Base-by-base conservation (phyloP, 2,888 invertebrate species). In the Phytoseiulus persimilis region DNA sequence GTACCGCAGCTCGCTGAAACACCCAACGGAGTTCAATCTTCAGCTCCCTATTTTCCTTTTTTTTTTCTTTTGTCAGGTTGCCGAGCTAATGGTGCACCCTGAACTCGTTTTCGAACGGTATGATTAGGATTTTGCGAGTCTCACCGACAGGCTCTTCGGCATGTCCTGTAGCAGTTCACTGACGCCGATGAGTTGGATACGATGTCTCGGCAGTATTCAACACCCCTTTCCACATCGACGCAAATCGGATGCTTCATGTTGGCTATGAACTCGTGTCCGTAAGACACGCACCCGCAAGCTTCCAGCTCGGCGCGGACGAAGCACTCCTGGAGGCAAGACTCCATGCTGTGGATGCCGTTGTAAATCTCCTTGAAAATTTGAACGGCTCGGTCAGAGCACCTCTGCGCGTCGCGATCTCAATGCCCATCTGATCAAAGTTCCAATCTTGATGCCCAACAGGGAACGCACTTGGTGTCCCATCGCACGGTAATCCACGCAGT, bases 121-220 rank as follows among this genome's bases (percentile, higher is more conserved):
- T n/a, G n/a, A n/a, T n/a, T n/a, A n/a, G n/a, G 14, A 23, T 65
- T 18, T 18, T 23, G 18, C 14, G 18, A 5, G 5, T 31, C 87
- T 87, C 1, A 87, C 87, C 32, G 87, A 23, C 87, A 87, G 6
- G 87, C 32, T 87, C n/a, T 45, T 9, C 87, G 87, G 39, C 87
- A 87, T 14, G 28, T 32, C 6, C 31, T 31, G n/a, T 31, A 87
- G 33, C 87, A 87, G 33, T 31, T n/a, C n/a, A n/a, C 33, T 11
- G 32, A 87, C 0, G 32, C 33, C 28, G n/a, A 31, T 23, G 87
- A 87, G 23, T 87, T 32, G 14, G 45, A 31, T 11, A 87, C 87
- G 33, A 87, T 28, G n/a, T 87, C 87, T 6, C 87, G 32, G 18
- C 87, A 87, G 39, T 87, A 87, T 87, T 87, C 87, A 9, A 87